These are phyloP conservation scores for Sebastes iracundus DNA, from an alignment of 2,797 vertebrate species.

Conservation along the genomic window DNA sequence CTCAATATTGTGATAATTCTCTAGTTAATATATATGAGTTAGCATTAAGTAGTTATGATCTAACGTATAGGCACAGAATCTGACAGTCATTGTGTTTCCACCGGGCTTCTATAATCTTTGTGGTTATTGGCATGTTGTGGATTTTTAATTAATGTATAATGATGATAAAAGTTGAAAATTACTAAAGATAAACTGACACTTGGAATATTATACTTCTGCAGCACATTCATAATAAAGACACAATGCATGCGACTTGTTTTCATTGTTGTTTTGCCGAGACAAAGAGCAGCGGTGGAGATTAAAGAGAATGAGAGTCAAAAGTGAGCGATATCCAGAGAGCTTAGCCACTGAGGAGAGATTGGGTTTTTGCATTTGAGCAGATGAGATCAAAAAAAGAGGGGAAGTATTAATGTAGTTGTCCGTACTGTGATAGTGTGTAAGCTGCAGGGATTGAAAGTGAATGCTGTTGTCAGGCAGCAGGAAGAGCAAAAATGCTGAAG, in stretches of 20 bases:
- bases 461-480: slow-evolving; percentile 42
- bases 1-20: slow-evolving; percentile 66
- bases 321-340: slow-evolving; percentile 22
- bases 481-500: slow-evolving; percentile 42
- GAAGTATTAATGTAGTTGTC: slow-evolving; percentile 13
- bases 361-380: slow-evolving; percentile 29
- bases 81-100: slow-evolving; percentile 49
- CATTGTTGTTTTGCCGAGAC: slow-evolving; percentile 24
- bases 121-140: slow-evolving; percentile 74
- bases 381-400: neutral
- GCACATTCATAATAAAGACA: slow-evolving; percentile 81
- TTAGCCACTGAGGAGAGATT: slow-evolving; percentile 21
- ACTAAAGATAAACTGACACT: slow-evolving; percentile 49
- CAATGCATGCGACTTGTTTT: slow-evolving; percentile 70
- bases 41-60: slow-evolving; percentile 50
- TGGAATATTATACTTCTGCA: slow-evolving; percentile 67
- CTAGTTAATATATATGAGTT: slow-evolving; percentile 63
- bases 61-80: slow-evolving; percentile 37
- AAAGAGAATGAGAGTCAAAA: slow-evolving; percentile 14
- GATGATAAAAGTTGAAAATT: slow-evolving; percentile 44
- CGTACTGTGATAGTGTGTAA: slow-evolving; percentile 18
- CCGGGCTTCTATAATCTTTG: slow-evolving; percentile 64
- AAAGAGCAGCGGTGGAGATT: slow-evolving; percentile 6
- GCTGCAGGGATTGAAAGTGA: slow-evolving; percentile 33
- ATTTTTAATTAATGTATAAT: slow-evolving; percentile 57